Percentiles rank a stretch among this genome's conserved stretches.
phyloP scores from a whole-genome alignment of 2,797 vertebrate species.

The Scomberomorus guttatus region DNA sequence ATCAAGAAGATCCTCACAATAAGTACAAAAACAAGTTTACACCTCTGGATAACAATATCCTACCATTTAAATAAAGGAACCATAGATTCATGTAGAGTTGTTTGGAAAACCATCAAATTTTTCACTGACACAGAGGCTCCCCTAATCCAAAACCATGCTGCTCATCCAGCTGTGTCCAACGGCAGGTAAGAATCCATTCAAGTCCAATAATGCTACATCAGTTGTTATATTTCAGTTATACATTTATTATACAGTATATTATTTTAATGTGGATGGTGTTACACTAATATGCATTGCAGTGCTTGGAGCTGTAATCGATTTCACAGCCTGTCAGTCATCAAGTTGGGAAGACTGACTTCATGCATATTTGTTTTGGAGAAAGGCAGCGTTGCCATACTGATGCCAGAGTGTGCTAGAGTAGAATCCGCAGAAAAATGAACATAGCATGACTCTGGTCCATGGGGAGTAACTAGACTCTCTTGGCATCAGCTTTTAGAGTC shows the following conservation, averaged over 20 bases:
- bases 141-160: background rate
- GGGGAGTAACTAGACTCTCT: conserved; percentile 28
- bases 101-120: background rate
- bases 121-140: background rate
- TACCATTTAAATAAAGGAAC: background rate
- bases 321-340: conserved; percentile 13
- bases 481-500: conserved; percentile 27
- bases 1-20: conserved; percentile 11
- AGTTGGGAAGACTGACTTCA: background rate
- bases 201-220: background rate
- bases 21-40: background rate
- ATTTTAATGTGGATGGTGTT: background rate
- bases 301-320: conserved; percentile 1
- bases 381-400: conserved; percentile 17
- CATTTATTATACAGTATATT: background rate
- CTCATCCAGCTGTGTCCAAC: background rate
- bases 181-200: conserved; percentile 1
- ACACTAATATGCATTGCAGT: background rate
- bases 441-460: conserved; percentile 15
- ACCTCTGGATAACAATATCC: background rate
- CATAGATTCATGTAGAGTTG: background rate
- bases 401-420: conserved; percentile 1
- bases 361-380: conserved; percentile 26
- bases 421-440: conserved; percentile 52
- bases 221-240: background rate